These are phyloP conservation scores for Nibea coibor DNA, from an alignment of 2,113 vertebrate species.

Conservation along the genomic window DNA sequence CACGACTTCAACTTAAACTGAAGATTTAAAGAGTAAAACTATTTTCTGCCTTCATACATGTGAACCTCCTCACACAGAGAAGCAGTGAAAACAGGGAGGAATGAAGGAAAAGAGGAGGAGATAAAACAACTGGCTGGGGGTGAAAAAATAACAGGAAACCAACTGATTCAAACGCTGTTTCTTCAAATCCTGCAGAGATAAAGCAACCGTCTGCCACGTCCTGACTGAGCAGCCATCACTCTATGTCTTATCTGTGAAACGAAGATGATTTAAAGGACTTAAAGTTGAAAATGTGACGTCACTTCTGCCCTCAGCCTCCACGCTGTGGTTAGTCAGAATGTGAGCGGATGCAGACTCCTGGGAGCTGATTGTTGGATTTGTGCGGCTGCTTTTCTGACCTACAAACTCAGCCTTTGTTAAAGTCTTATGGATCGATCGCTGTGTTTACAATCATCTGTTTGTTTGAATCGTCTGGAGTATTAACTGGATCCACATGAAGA, in stretches of 20 bases:
- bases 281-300: constrained; percentile 76
- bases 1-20: constrained; percentile 53
- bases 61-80: constrained; percentile 53
- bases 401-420: constrained; percentile 33
- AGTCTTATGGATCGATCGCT: constrained; percentile 75
- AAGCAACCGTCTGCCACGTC: constrained; percentile 57
- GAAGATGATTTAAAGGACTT: constrained; percentile 47
- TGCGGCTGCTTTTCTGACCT: constrained; percentile 56
- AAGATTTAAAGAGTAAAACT: background rate
- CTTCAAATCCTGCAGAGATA: constrained; percentile 71
- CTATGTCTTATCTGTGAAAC: constrained; percentile 34
- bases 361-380: constrained; percentile 71
- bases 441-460: constrained; percentile 62
- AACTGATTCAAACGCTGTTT: constrained; percentile 72
- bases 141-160: constrained; percentile 80
- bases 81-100: constrained; percentile 73
- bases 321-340: constrained; percentile 76
- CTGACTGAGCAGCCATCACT: background rate
- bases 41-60: constrained; percentile 32
- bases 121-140: constrained; percentile 72
- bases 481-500: constrained; percentile 94
- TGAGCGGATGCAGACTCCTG: constrained; percentile 80
- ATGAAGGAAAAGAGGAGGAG: constrained; percentile 82
- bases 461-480: constrained; percentile 71
- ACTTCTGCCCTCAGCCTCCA: constrained; percentile 76